A percentile compares a stretch with the other conserved stretches of the same genome.
Evolutionary conservation across 2,888 invertebrate species (phyloP).

Genomic region (Sceliomorpha sp.): DNA sequence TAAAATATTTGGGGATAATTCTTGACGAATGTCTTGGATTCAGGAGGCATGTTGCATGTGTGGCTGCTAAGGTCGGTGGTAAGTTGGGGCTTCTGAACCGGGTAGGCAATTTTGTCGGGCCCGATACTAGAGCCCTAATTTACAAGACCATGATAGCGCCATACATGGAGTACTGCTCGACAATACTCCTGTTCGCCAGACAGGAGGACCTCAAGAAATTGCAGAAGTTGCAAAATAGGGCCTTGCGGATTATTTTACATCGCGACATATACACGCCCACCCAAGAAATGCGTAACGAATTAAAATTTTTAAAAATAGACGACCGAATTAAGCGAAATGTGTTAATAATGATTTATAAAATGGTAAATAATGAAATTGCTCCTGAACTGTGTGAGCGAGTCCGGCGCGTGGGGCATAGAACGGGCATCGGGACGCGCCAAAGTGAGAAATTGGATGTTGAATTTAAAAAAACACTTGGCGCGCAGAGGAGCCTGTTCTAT

Average conservation of each 20-base stretch:
- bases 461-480: no score
- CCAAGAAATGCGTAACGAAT: constrained; percentile 1
- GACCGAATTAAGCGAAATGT: constrained; percentile 17
- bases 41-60: constrained; percentile 2
- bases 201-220: constrained; percentile 11
- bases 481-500: no score
- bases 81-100: not conserved
- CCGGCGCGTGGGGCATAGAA: no score
- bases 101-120: not conserved
- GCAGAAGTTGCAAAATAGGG: constrained; percentile 18
- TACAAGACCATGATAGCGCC: constrained; percentile 3
- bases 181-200: not conserved
- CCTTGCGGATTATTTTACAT: constrained; percentile 13
- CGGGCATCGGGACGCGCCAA: no score
- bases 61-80: constrained; percentile 1
- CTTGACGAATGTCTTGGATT: constrained; percentile 1
- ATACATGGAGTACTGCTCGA: constrained; percentile 5
- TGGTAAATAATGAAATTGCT: no score
- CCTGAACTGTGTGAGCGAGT: no score
- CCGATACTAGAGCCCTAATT: no score
- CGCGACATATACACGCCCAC: constrained; percentile 10
- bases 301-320: constrained; percentile 11
- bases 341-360: constrained; percentile 18
- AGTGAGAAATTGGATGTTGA: no score
- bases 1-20: not conserved